Conservation (phyloP, 2,797 vertebrate species). For the Fratercula arctica region DNA sequence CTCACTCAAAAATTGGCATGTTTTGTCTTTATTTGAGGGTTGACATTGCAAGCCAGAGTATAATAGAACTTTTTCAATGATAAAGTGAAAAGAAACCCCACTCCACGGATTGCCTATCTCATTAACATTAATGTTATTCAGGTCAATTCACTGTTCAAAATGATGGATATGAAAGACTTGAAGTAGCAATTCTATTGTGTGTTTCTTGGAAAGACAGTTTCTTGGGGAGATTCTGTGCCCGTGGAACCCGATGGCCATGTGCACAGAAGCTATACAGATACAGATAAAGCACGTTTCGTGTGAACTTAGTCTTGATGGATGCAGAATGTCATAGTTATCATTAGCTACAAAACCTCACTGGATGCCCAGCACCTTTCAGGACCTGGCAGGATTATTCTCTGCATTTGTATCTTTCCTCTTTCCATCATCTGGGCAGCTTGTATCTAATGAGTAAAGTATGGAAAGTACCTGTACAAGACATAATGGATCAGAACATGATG, state of each 20-base stretch:
- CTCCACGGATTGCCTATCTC: not conserved
- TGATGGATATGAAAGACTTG: not conserved
- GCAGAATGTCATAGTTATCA: not conserved
- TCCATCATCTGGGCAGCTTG: not conserved
- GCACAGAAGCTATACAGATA: not conserved
- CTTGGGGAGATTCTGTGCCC: not conserved
- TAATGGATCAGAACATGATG: not conserved
- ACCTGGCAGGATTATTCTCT: not conserved
- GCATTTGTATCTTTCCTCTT: not conserved
- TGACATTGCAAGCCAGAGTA: not conserved
- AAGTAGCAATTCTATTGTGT: not conserved
- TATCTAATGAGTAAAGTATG: not conserved
- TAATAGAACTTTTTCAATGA: not conserved
- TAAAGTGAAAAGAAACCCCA: not conserved
- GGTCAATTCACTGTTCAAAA: not conserved
- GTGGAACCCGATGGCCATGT: not conserved
- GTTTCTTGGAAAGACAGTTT: not conserved
- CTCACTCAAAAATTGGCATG: not conserved
- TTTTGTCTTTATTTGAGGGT: not conserved
- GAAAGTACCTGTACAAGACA: not conserved
- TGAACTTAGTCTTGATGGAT: not conserved
- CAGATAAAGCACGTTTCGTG: not conserved
- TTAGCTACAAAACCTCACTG: not conserved
- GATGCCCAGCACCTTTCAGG: not conserved
- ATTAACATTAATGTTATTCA: not conserved